phyloP scores from a whole-genome alignment of 1,140 invertebrate species.

The Thaumatotibia leucotreta region DNA sequence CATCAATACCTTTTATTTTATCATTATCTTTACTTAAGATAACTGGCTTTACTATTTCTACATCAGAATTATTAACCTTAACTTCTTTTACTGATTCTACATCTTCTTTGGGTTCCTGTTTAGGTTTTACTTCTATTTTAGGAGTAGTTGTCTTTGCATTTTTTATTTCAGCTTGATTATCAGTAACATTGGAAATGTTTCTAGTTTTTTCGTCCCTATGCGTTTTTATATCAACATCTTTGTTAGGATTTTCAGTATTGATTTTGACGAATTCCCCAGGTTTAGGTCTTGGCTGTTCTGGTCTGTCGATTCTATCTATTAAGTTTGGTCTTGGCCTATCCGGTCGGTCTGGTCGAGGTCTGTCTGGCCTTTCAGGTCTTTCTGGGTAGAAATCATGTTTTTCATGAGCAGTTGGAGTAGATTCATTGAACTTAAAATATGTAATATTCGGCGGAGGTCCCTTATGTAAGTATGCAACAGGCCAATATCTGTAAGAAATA shows the following conservation, averaged over 20 bases:
- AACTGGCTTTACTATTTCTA: conserved; percentile 29
- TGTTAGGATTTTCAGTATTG: conserved; percentile 7
- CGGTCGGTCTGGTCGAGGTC: not conserved
- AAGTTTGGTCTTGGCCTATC: conserved; percentile 23
- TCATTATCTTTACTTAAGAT: conserved; percentile 36
- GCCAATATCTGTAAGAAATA: conserved; percentile 66
- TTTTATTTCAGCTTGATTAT: conserved; percentile 22
- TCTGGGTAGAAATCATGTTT: not conserved
- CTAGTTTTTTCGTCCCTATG: conserved; percentile 44
- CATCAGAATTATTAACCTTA: conserved; percentile 25
- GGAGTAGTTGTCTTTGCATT: conserved; percentile 15
- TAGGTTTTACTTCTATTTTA: conserved; percentile 18
- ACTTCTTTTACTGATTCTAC: conserved; percentile 23
- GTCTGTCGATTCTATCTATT: conserved; percentile 22
- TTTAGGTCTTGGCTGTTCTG: conserved; percentile 17
- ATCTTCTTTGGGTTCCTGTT: conserved; percentile 22
- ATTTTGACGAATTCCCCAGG: not conserved
- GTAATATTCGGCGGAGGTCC: conserved; percentile 71
- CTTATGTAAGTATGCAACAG: conserved; percentile 72
- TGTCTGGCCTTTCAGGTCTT: conserved; percentile 28
- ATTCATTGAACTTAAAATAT: conserved; percentile 68
- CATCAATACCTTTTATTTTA: conserved; percentile 61
- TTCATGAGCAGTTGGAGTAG: conserved; percentile 29
- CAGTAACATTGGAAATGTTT: conserved; percentile 36
- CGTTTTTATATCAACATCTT: conserved; percentile 2